phyloP scores from a whole-genome alignment of 2,113 vertebrate genomes.

The Rhabdomys dilectus region DNA sequence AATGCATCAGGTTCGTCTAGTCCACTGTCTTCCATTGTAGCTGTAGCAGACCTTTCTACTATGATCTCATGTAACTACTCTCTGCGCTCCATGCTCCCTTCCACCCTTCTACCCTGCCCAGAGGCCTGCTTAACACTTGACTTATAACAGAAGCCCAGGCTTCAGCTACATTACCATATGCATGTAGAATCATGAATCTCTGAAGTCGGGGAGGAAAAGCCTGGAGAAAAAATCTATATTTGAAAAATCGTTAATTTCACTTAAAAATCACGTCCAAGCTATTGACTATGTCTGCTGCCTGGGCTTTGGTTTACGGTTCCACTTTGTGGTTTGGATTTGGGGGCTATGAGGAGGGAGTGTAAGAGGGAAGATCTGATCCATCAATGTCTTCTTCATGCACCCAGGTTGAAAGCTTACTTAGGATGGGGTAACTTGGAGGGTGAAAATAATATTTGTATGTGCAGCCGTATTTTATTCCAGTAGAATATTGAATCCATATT shows the following conservation, averaged over 20 bases:
- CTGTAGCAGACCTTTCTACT: rapidly evolving
- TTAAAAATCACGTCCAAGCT: constrained; percentile 78
- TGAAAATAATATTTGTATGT: neutral
- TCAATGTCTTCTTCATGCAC: neutral
- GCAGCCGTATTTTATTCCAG: neutral
- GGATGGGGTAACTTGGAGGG: neutral
- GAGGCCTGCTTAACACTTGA: constrained; percentile 53
- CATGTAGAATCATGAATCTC: constrained; percentile 30
- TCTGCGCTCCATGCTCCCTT: rapidly evolving
- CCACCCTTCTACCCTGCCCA: neutral
- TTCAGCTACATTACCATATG: neutral
- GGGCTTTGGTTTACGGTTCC: constrained; percentile 74
- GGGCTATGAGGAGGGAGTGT: neutral
- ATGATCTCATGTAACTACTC: neutral
- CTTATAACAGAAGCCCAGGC: neutral
- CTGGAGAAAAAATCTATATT: constrained; percentile 74
- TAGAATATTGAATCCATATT: too few relatives aligned
- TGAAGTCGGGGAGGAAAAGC: constrained; percentile 1
- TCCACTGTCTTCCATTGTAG: rapidly evolving
- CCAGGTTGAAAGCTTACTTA: neutral
- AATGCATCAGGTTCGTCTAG: too few relatives aligned
- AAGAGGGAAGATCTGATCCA: neutral
- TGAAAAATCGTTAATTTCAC: constrained; percentile 81
- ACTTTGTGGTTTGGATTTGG: constrained; percentile 52
- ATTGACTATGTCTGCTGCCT: constrained; percentile 74